Evolutionary conservation across 2,113 vertebrate genomes (phyloP).

Genomic region (Hyperopisus bebe): DNA sequence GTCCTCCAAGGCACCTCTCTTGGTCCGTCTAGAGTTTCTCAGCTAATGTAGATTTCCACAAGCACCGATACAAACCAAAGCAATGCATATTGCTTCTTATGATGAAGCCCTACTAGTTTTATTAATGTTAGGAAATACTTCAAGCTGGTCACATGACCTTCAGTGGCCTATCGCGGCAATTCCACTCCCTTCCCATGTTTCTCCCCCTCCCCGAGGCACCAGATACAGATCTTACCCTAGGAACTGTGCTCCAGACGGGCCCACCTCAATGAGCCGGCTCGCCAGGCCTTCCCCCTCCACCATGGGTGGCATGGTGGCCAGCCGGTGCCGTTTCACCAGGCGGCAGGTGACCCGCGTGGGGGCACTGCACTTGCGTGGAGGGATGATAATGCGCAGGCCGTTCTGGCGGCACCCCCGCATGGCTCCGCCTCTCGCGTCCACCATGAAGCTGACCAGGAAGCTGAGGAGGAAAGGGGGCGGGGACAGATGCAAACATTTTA

Average conservation of each 20-base stretch:
- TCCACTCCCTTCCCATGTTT: background rate
- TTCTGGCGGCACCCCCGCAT: conserved; percentile 96
- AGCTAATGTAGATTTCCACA: background rate
- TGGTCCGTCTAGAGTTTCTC: background rate
- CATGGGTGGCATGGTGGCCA: conserved; percentile 95
- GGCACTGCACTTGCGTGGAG: conserved; percentile 87
- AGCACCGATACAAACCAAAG: background rate
- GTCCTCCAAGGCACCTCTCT: background rate
- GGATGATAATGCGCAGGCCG: conserved; percentile 89
- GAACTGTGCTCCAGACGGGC: conserved; percentile 93
- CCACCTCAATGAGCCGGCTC: conserved; percentile 90
- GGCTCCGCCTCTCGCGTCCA: conserved; percentile 91
- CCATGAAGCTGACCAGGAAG: conserved; percentile 99
- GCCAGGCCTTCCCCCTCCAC: conserved; percentile 92
- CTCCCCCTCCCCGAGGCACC: background rate
- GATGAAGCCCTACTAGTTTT: background rate
- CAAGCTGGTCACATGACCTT: background rate
- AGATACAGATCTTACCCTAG: conserved; percentile 78
- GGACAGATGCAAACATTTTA: background rate
- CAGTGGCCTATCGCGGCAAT: background rate
- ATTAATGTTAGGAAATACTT: background rate
- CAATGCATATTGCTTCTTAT: background rate
- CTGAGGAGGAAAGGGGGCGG: conserved; percentile 52
- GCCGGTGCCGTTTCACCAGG: conserved; percentile 86
- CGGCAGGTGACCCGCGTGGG: conserved; percentile 92